These are phyloP conservation scores for Rhinopomastus cyanomelas DNA, from an alignment of 2,113 vertebrate genomes.

Conservation along the genomic window DNA sequence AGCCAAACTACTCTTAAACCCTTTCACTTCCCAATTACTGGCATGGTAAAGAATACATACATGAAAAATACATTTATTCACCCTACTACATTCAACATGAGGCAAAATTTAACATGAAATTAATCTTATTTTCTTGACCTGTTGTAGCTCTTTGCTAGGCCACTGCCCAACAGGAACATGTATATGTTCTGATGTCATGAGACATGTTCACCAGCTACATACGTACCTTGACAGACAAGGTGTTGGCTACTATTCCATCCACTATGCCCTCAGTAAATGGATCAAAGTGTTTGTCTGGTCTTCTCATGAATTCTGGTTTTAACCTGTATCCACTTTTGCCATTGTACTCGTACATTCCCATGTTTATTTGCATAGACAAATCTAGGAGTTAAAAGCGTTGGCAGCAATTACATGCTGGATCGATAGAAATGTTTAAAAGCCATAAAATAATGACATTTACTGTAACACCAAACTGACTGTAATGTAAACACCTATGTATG, in stretches of 20 bases:
- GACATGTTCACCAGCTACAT: background rate
- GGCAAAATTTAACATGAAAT: background rate
- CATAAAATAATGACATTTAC: background rate
- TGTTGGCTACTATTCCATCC: conserved; percentile 97
- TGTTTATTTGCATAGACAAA: conserved; percentile 97
- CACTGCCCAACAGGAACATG: background rate
- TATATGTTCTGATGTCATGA: background rate
- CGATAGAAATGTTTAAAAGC: background rate
- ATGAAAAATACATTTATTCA: background rate
- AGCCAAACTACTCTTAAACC: background rate
- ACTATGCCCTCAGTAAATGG: conserved; percentile 95
- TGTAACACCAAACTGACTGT: background rate
- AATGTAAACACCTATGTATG: background rate
- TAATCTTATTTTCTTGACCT: background rate
- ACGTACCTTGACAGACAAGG: conserved; percentile 93
- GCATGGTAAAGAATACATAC: background rate
- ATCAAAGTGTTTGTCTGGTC: conserved; percentile 97
- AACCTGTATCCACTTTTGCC: conserved; percentile 94
- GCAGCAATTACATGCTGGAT: background rate
- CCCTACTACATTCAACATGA: accelerated
- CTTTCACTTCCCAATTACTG: background rate
- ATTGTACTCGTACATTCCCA: conserved; percentile 98
- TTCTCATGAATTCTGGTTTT: conserved; percentile 97
- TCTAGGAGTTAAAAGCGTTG: conserved; percentile 74
- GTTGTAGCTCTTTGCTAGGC: background rate